Conservation (phyloP, 2,113 vertebrate species). For the Aix galericulata region DNA sequence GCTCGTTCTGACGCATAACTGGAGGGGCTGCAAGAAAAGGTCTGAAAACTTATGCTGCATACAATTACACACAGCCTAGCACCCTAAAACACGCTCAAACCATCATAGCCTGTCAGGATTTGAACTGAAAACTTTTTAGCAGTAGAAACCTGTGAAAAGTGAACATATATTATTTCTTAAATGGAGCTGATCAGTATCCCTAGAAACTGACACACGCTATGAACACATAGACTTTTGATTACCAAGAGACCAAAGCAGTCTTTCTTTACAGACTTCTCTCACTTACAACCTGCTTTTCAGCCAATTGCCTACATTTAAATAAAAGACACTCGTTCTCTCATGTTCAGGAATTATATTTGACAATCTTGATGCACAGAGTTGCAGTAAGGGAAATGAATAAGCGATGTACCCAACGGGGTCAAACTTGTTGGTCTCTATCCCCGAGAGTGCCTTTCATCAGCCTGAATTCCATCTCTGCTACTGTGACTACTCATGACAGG, state of each 20-base stretch:
- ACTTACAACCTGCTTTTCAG: background rate
- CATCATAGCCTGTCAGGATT: background rate
- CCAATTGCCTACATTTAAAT: background rate
- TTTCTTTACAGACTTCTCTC: background rate
- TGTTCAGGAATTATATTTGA: background rate
- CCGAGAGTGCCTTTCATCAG: background rate
- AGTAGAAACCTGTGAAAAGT: background rate
- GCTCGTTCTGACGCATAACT: background rate
- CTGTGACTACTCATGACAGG: background rate
- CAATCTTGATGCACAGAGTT: background rate
- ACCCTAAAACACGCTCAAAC: background rate
- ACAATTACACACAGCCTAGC: background rate
- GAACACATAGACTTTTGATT: background rate
- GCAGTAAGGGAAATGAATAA: background rate
- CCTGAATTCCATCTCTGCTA: conserved; percentile 3
- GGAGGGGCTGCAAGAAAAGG: background rate
- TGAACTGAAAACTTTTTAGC: background rate
- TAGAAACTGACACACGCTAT: background rate
- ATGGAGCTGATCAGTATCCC: background rate
- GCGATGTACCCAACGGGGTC: background rate
- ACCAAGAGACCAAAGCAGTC: background rate
- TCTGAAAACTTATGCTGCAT: background rate
- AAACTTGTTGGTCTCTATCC: background rate
- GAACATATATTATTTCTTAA: background rate
- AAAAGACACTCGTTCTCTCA: background rate